Evolutionary conservation across 2,797 vertebrate species (phyloP).

Genomic region (Poecilia gillii): DNA sequence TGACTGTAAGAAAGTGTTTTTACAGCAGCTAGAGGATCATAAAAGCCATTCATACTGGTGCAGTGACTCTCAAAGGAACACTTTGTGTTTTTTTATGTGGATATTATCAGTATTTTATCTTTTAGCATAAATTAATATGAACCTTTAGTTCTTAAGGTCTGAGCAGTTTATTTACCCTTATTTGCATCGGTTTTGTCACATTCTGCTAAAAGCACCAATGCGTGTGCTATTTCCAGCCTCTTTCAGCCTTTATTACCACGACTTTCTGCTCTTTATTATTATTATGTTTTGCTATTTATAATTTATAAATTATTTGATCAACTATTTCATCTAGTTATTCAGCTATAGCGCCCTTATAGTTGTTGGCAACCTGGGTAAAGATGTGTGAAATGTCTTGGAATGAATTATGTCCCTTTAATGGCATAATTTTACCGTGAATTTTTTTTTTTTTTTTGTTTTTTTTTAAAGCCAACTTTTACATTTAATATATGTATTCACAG

Average conservation of each 20-base stretch:
- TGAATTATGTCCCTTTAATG: too few relatives aligned
- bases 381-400: background rate
- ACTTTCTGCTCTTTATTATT: background rate
- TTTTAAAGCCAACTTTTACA: background rate
- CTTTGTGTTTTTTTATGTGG: background rate
- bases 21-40: slow-evolving; percentile 57
- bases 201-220: background rate
- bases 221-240: background rate
- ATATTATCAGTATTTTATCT: background rate
- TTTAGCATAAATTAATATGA: background rate
- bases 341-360: background rate
- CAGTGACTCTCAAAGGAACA: slow-evolving; percentile 31
- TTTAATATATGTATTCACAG: background rate
- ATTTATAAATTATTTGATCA: background rate
- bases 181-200: background rate
- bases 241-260: background rate
- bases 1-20: slow-evolving; percentile 32
- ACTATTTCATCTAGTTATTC: background rate
- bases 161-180: background rate
- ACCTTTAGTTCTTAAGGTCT: background rate
- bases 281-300: background rate
- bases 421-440: background rate
- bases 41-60: slow-evolving; percentile 60
- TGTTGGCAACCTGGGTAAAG: background rate
- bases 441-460: background rate